Base-by-base conservation (phyloP, 1,140 invertebrate species). In the Caenorhabditis tropicalis region DNA sequence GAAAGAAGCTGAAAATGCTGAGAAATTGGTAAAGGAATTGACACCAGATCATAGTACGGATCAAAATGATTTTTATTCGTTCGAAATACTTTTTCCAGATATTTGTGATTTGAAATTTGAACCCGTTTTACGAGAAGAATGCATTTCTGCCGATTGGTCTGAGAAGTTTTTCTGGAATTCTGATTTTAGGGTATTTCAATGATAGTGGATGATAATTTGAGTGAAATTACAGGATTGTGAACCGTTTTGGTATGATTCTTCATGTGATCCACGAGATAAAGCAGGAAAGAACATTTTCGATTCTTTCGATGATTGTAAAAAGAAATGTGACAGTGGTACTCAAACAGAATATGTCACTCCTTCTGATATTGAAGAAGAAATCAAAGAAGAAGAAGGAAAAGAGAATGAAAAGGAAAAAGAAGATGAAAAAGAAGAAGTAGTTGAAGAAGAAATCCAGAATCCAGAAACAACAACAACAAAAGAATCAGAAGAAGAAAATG, bases 181-280 rank as follows among this genome's bases (percentile, higher is more conserved):
- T 2, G 79, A 81, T 0, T 81, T 81, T 53, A 81, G 33, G 43
- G 49, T 80, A 5, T 0, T 7, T 49, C 2, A 12, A 3, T 48
- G 3, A 21, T 31, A 5, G 2, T 46, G 2, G 33, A 21, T 21
- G 15, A 10, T 24, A 24, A 16, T 19, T 29, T 29, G 48, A 19
- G 4, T 6, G 49, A 1, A 9, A 48, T 60, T 83, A n/a, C 10
- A 65, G 70, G 83, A 84, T 31, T 84, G 83, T 39, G 83, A 84
- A n/a, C 83, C 83, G 16, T 84, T 84, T n/a, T 84, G 83, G 83
- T 84, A 84, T 27, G 83, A 84, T 36, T 58, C 83, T 24, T 74
- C 70, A 0, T 84, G 83, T 53, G 65, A 79, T 84, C 46, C 74
- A 27, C 39, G 70, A 4, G 48, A 65, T 4, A 39, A 31, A 29